phyloP scores from a whole-genome alignment of 2,888 invertebrate genomes.

The Agrotis clavis region DNA sequence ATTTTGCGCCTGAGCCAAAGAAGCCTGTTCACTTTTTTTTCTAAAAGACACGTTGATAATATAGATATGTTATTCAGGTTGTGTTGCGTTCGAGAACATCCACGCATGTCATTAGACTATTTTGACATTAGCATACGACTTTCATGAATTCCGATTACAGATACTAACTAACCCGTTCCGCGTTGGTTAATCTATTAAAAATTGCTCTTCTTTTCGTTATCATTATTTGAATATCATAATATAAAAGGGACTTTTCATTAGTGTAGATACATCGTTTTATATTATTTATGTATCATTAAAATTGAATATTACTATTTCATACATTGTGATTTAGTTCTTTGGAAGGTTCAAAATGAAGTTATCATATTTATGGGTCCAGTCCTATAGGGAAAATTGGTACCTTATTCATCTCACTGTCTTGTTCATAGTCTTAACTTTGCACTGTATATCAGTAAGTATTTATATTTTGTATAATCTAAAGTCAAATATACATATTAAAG shows the following conservation, averaged over 20 bases:
- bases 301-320: not conserved
- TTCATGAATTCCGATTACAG: not conserved
- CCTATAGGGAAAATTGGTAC: not conserved
- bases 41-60: too few species aligned
- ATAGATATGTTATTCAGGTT: too few species aligned
- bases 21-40: too few species aligned
- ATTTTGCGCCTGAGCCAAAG: too few species aligned
- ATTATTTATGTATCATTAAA: not conserved
- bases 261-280: not conserved
- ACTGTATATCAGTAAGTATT: slow-evolving; percentile 27
- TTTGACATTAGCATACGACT: too few species aligned
- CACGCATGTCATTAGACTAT: too few species aligned
- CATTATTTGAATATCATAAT: not conserved
- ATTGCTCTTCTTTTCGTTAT: not conserved
- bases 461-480: not conserved
- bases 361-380: not conserved
- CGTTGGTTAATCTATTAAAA: slow-evolving; percentile 11
- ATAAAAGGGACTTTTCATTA: not conserved
- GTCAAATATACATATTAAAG: too few species aligned
- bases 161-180: not conserved
- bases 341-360: not conserved
- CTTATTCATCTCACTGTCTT: not conserved
- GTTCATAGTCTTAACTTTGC: not conserved
- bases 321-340: not conserved
- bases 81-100: too few species aligned